Conservation (phyloP, 2,888 invertebrate genomes). For the Oxyscelio sp. region DNA sequence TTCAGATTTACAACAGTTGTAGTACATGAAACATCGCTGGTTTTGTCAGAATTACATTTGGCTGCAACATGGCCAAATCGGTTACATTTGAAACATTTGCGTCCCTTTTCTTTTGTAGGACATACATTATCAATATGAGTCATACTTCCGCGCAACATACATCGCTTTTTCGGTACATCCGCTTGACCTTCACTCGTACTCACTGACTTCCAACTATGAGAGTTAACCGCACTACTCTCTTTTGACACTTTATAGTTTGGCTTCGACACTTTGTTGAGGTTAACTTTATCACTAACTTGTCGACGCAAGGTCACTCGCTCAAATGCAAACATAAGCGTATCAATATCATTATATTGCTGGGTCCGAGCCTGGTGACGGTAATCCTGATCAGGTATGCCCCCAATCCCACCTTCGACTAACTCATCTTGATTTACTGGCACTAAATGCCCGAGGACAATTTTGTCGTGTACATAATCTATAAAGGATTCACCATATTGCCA, state of each 20-base stretch:
- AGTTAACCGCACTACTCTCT: neutral
- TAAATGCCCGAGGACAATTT: constrained; percentile 10
- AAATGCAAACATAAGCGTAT: constrained; percentile 2
- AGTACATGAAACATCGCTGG: neutral
- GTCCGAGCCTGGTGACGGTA: neutral
- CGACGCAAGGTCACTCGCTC: constrained; percentile 3
- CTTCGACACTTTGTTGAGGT: too few relatives aligned
- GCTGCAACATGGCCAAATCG: neutral
- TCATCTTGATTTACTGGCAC: constrained; percentile 11
- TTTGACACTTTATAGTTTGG: too few relatives aligned
- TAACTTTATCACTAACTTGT: too few relatives aligned
- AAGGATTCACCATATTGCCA: constrained; percentile 15
- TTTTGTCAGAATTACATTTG: neutral
- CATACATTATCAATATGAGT: neutral
- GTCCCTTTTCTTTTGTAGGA: neutral
- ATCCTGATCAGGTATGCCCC: constrained; percentile 18
- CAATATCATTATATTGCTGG: neutral
- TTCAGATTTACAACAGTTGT: too few relatives aligned
- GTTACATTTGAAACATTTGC: too few relatives aligned
- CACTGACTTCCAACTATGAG: neutral
- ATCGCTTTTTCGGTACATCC: neutral
- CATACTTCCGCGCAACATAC: neutral
- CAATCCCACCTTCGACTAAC: neutral
- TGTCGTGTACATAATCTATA: constrained; percentile 10
- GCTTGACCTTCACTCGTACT: neutral